Evolutionary conservation across 2,888 invertebrate species (phyloP).

Genomic region (Microplitis deprimator): DNA sequence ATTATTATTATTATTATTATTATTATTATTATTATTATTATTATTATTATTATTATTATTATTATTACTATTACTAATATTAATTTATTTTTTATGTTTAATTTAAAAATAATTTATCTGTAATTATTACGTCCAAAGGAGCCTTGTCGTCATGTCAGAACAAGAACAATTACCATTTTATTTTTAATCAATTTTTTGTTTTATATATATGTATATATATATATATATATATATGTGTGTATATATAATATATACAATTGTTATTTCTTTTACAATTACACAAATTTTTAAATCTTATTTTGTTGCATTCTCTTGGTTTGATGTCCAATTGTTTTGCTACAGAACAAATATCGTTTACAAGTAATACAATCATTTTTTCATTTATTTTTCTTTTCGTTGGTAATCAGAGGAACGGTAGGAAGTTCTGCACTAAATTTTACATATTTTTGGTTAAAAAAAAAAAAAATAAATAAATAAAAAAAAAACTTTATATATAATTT

Average conservation of each 20-base stretch:
- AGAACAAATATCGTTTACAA: too few relatives aligned
- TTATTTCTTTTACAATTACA: conserved; percentile 36
- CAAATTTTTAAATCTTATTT: conserved; percentile 39
- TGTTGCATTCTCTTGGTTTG: conserved; percentile 13
- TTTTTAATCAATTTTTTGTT: neutral
- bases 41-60: neutral
- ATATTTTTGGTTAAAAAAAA: too few relatives aligned
- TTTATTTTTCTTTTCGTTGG: too few relatives aligned
- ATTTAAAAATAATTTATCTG: too few relatives aligned
- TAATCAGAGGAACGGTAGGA: too few relatives aligned
- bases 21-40: too few relatives aligned
- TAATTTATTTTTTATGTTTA: too few relatives aligned
- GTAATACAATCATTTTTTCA: too few relatives aligned
- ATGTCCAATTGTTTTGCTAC: neutral
- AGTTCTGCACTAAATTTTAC: too few relatives aligned
- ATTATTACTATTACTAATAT: conserved; percentile 4
- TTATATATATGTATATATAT: conserved; percentile 28
- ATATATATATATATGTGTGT: conserved; percentile 12
- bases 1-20: too few relatives aligned
- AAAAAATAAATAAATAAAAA: too few relatives aligned
- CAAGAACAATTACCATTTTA: conserved; percentile 27
- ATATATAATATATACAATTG: neutral
- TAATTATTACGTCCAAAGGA: conserved; percentile 20
- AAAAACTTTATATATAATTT: too few relatives aligned
- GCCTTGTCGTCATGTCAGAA: conserved; percentile 19